Conservation (phyloP, 2,888 invertebrate species). For the Cantharis rustica region DNA sequence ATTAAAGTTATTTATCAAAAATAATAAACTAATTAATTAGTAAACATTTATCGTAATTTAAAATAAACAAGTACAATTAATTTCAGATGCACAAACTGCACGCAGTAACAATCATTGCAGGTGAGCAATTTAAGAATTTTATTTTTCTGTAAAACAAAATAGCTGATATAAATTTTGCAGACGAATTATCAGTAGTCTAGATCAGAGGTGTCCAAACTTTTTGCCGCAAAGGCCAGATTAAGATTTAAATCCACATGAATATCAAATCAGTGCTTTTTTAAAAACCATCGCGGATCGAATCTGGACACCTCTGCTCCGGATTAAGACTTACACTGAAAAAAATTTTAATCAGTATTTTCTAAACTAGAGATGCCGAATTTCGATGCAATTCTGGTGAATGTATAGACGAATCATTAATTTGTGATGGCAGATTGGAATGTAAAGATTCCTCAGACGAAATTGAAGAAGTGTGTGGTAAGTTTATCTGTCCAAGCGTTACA, state of each 20-base stretch:
- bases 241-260: too few species aligned
- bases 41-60: neutral
- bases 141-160: too few species aligned
- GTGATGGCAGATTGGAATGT: slow-evolving; percentile 56
- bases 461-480: slow-evolving; percentile 5
- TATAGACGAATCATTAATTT: slow-evolving; percentile 50
- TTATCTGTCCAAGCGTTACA: slow-evolving; percentile 25
- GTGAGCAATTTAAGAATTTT: neutral
- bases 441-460: slow-evolving; percentile 57
- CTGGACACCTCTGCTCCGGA: too few species aligned
- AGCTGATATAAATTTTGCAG: too few species aligned
- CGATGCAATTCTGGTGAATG: slow-evolving; percentile 50
- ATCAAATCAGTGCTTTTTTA: too few species aligned
- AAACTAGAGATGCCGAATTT: neutral
- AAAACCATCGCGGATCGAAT: too few species aligned
- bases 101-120: neutral
- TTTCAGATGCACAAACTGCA: neutral
- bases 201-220: too few species aligned
- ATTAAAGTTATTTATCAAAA: neutral
- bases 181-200: too few species aligned
- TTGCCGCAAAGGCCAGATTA: too few species aligned
- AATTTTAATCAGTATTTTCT: too few species aligned
- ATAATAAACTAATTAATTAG: neutral
- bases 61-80: neutral
- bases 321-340: too few species aligned